A percentile compares a stretch with the other conserved stretches of the same genome.
Evolutionary conservation across 2,113 vertebrate genomes (phyloP).

Genomic region (Nerophis lumbriciformis): DNA sequence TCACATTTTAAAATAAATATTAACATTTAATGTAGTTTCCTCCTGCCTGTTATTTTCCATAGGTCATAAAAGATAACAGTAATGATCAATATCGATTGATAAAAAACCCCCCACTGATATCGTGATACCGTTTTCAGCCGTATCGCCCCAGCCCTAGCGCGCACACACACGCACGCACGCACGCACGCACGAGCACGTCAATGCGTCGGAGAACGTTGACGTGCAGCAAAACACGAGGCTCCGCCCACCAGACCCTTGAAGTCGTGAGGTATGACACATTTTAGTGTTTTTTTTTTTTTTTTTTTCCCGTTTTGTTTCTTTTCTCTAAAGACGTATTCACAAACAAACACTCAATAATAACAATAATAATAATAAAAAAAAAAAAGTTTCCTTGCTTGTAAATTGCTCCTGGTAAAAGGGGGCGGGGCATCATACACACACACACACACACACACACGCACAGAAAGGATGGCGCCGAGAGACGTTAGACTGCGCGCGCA

Average conservation of each 20-base stretch:
- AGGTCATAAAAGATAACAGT: no score
- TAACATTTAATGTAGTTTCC: no score
- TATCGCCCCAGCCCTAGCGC: no score
- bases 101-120: no score
- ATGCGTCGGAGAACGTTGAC: conserved; percentile 42
- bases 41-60: no score
- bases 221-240: conserved; percentile 57
- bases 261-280: conserved; percentile 79
- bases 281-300: conserved; percentile 55
- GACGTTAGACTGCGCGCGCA: conserved; percentile 73
- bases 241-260: conserved; percentile 69
- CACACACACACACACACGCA: conserved; percentile 44
- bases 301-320: conserved; percentile 58
- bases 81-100: no score
- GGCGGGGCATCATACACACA: conserved; percentile 5
- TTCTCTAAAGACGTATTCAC: conserved; percentile 57
- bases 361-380: conserved; percentile 21
- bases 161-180: not conserved
- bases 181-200: not conserved
- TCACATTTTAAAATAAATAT: no score
- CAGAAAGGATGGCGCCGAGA: not conserved
- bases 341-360: conserved; percentile 37
- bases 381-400: conserved; percentile 60
- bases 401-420: conserved; percentile 73
- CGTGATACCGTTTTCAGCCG: no score